A percentile compares a stretch with the other conserved stretches of the same genome.
These are phyloP conservation scores for Larimichthys crocea DNA, from an alignment of 2,113 vertebrate genomes.

Conservation along the genomic window DNA sequence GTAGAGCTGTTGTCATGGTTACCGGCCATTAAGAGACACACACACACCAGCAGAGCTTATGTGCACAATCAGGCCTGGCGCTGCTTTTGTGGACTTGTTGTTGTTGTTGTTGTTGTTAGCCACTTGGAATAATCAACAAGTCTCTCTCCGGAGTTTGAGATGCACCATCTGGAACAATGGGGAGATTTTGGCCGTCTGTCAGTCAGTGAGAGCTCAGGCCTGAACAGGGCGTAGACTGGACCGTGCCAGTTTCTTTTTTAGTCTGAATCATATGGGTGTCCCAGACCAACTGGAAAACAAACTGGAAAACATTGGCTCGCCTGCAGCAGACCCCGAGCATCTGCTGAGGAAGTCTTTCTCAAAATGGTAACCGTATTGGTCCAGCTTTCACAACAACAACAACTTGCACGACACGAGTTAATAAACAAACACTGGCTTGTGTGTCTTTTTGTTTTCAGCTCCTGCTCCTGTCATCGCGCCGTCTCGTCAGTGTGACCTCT, in stretches of 20 bases:
- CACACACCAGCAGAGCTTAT: background rate
- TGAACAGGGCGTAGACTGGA: background rate
- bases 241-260: conserved; percentile 39
- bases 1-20: conserved; percentile 17
- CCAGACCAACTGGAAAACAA: conserved; percentile 20
- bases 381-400: conserved; percentile 4
- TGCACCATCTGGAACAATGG: conserved; percentile 55
- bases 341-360: conserved; percentile 23
- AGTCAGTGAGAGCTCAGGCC: conserved; percentile 20
- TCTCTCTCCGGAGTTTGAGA: conserved; percentile 25
- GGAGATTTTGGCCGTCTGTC: conserved; percentile 14
- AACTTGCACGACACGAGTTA: background rate
- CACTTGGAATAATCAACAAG: conserved; percentile 47
- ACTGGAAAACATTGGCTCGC: conserved; percentile 25
- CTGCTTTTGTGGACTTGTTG: conserved; percentile 10
- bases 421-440: background rate
- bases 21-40: conserved; percentile 3
- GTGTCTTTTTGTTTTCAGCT: background rate
- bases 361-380: conserved; percentile 13
- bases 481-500: conserved; percentile 3
- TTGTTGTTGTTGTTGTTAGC: conserved; percentile 27
- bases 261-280: conserved; percentile 44
- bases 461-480: background rate
- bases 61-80: conserved; percentile 6
- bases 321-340: conserved; percentile 28